phyloP scores from a whole-genome alignment of 2,113 vertebrate genomes.

The Caloenas nicobarica region DNA sequence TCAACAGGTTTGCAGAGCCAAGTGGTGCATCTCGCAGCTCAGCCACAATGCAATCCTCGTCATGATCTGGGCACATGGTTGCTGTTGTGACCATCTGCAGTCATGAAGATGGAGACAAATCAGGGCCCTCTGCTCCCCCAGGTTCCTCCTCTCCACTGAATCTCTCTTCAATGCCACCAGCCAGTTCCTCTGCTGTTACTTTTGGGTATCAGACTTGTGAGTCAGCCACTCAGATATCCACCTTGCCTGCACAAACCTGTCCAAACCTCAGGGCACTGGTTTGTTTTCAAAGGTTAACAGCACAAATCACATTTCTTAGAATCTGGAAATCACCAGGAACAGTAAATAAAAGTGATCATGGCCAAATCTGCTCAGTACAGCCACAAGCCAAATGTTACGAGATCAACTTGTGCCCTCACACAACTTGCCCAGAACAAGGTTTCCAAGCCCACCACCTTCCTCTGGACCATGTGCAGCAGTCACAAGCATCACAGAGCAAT shows the following conservation, averaged over 20 bases:
- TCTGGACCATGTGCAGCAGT: background rate
- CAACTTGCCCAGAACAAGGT: background rate
- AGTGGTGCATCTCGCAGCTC: background rate
- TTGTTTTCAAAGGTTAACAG: background rate
- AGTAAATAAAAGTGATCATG: background rate
- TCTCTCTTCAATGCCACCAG: background rate
- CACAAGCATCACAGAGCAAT: background rate
- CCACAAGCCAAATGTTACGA: accelerated
- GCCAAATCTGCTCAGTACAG: background rate
- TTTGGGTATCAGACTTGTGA: background rate
- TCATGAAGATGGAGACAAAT: background rate
- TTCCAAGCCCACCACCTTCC: background rate
- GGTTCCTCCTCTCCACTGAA: background rate
- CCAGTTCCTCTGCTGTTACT: background rate
- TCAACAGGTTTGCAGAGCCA: background rate
- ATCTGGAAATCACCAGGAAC: background rate
- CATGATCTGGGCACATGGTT: background rate
- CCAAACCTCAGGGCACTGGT: background rate
- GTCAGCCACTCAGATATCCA: background rate
- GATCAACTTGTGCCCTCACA: background rate
- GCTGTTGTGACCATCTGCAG: background rate
- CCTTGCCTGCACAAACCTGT: background rate
- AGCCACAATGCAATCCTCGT: background rate
- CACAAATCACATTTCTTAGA: background rate
- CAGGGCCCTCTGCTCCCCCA: background rate